These are phyloP conservation scores for Percopsis transmontana DNA, from an alignment of 2,113 vertebrate genomes.

Conservation along the genomic window DNA sequence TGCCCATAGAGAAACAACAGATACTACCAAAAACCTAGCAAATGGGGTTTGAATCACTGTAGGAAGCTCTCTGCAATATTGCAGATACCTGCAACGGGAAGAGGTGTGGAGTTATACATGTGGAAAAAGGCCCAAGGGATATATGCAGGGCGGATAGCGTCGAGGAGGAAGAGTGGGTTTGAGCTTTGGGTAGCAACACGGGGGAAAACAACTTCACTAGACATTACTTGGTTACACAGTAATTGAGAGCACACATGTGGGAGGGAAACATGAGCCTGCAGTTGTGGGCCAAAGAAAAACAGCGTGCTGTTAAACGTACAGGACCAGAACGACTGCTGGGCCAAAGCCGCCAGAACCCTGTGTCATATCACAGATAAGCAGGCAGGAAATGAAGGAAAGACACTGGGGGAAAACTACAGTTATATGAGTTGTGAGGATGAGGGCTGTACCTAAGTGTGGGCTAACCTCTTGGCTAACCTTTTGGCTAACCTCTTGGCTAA, in stretches of 20 bases:
- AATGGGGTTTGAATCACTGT: constrained; percentile 51
- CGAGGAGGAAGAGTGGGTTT: constrained; percentile 12
- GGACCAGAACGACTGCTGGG: constrained; percentile 22
- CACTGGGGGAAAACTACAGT: constrained; percentile 3
- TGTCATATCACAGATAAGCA: constrained; percentile 39
- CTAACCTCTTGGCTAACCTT: constrained; percentile 8
- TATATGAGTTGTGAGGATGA: constrained; percentile 12
- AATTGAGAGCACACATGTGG: constrained; percentile 40
- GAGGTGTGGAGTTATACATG: constrained; percentile 19
- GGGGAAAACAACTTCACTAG: constrained; percentile 32
- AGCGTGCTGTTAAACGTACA: constrained; percentile 30
- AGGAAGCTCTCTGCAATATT: constrained; percentile 25
- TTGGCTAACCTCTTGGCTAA: not conserved
- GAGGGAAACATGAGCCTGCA: constrained; percentile 23
- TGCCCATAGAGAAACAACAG: constrained; percentile 9
- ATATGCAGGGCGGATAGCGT: constrained; percentile 25
- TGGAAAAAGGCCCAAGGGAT: constrained; percentile 22
- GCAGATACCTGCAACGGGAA: constrained; percentile 15
- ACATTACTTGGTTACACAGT: constrained; percentile 16
- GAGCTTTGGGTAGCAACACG: constrained; percentile 21
- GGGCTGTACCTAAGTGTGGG: constrained; percentile 14
- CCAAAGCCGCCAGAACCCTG: no score
- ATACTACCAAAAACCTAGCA: no score
- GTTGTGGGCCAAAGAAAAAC: constrained; percentile 21
- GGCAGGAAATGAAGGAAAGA: constrained; percentile 41